phyloP scores from a whole-genome alignment of 2,113 vertebrate genomes.

The Ardeotis arabs region DNA sequence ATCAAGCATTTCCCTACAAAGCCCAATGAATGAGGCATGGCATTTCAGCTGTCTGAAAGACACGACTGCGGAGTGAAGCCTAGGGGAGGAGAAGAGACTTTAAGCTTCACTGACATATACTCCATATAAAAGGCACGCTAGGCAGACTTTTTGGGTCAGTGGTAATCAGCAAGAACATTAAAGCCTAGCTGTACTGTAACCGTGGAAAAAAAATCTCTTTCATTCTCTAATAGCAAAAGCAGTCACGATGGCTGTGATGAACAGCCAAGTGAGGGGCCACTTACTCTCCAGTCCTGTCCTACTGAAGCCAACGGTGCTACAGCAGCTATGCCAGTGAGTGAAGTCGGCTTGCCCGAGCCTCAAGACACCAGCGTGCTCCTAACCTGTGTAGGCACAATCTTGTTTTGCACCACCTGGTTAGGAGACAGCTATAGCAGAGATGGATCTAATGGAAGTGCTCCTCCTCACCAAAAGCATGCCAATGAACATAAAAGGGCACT shows the following conservation, averaged over 20 bases:
- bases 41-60: constrained; percentile 68
- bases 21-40: constrained; percentile 36
- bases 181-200: constrained; percentile 55
- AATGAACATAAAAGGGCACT: not conserved
- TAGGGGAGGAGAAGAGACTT: constrained; percentile 65
- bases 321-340: not conserved
- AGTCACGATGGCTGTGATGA: constrained; percentile 12
- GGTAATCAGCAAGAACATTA: constrained; percentile 68
- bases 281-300: not conserved
- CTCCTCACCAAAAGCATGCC: not conserved
- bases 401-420: not conserved
- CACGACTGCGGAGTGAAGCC: constrained; percentile 55
- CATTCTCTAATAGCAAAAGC: constrained; percentile 46
- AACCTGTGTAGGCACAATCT: rapidly evolving
- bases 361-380: not conserved
- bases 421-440: not conserved
- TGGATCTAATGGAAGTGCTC: not conserved
- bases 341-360: not conserved
- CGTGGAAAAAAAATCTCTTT: constrained; percentile 33
- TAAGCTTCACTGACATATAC: constrained; percentile 65
- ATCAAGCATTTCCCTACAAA: constrained; percentile 60
- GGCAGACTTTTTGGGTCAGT: constrained; percentile 70
- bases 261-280: constrained; percentile 32
- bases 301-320: not conserved
- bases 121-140: constrained; percentile 61